Conservation (phyloP, 2,888 invertebrate species). For the Mythimna albipuncta region DNA sequence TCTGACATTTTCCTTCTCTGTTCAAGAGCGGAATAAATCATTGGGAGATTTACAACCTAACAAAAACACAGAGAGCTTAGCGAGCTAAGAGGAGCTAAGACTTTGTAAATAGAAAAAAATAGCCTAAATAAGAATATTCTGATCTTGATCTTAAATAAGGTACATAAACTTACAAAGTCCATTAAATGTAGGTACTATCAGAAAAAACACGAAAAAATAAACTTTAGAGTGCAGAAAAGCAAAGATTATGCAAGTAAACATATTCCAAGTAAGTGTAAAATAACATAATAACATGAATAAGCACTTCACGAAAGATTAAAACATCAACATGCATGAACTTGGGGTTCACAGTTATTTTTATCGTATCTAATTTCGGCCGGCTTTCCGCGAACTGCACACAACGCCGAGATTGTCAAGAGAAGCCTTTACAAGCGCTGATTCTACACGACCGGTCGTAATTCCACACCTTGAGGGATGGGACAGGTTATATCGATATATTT, state of each 20-base stretch:
- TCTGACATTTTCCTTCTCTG: too few species aligned
- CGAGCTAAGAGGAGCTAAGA: too few species aligned
- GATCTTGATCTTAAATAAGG: background rate
- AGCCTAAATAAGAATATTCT: background rate
- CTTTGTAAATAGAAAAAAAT: background rate
- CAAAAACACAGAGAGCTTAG: too few species aligned
- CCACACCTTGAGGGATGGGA: slow-evolving; percentile 79
- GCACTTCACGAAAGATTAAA: slow-evolving; percentile 25
- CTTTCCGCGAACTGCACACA: slow-evolving; percentile 57
- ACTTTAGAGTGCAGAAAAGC: background rate
- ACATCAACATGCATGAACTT: slow-evolving; percentile 24
- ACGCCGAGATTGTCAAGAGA: slow-evolving; percentile 69
- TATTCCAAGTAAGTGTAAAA: slow-evolving; percentile 4
- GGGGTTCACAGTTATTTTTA: slow-evolving; percentile 60
- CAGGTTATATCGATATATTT: slow-evolving; percentile 64
- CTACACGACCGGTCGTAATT: slow-evolving; percentile 82
- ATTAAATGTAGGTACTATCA: background rate
- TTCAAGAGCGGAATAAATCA: too few species aligned
- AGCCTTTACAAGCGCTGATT: slow-evolving; percentile 83
- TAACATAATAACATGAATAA: slow-evolving; percentile 7
- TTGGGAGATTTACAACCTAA: too few species aligned
- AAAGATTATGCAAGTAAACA: slow-evolving; percentile 6
- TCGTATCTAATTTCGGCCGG: slow-evolving; percentile 60
- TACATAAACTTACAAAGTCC: background rate
- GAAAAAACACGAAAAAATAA: background rate